Evolutionary conservation across 1,140 invertebrate genomes (phyloP).

Genomic region (Cotesia vestalis): DNA sequence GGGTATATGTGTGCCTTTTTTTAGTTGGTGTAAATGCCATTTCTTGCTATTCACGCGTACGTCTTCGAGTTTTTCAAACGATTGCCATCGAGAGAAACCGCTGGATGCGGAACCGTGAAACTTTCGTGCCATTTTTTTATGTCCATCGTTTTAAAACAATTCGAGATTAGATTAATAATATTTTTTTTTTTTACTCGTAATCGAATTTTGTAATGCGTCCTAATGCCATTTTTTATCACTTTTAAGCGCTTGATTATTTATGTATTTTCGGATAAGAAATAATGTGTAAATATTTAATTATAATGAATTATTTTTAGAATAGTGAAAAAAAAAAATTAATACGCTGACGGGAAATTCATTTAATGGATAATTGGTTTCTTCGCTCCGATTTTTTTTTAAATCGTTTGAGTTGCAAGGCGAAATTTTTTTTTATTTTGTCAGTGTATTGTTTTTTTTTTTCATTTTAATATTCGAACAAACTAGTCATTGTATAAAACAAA

Average conservation of each 20-base stretch:
- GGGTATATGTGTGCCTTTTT: slow-evolving; percentile 17
- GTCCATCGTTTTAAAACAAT: not conserved
- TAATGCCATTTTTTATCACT: no score
- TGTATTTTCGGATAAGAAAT: no score
- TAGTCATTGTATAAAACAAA: slow-evolving; percentile 55
- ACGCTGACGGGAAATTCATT: not conserved
- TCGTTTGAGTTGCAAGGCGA: slow-evolving; percentile 20
- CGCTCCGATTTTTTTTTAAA: slow-evolving; percentile 5
- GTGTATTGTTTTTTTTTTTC: slow-evolving; percentile 39
- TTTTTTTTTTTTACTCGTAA: slow-evolving; percentile 25
- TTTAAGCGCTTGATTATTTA: no score
- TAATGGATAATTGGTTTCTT: not conserved
- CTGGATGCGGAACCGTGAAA: slow-evolving; percentile 36
- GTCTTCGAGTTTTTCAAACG: slow-evolving; percentile 1
- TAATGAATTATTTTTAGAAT: no score
- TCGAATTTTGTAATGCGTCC: slow-evolving; percentile 13
- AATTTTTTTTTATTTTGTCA: slow-evolving; percentile 30
- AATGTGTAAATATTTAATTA: no score
- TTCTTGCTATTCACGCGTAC: slow-evolving; percentile 6
- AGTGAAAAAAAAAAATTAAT: no score
- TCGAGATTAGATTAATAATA: no score
- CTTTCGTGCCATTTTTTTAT: slow-evolving; percentile 31
- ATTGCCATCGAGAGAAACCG: slow-evolving; percentile 13
- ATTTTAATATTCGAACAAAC: slow-evolving; percentile 51
- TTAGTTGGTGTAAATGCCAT: not conserved